Conservation (phyloP, 2,113 vertebrate species). For the Daphoenositta chrysoptera region DNA sequence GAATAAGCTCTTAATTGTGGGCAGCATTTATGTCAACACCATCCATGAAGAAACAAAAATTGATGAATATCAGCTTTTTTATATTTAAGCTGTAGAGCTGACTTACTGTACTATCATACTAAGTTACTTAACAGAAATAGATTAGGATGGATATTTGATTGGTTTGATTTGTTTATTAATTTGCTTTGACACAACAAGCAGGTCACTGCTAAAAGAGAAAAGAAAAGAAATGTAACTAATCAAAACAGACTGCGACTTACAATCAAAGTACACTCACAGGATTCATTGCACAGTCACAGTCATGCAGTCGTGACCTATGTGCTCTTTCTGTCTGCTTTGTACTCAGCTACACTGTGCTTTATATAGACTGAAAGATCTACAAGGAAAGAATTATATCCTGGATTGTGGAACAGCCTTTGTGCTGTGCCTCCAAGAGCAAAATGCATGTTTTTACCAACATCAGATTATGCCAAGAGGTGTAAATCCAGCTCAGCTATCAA, state of each 20-base stretch:
- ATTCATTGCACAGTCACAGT: not conserved
- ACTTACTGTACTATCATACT: not conserved
- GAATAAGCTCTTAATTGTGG: not conserved
- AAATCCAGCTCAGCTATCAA: slow-evolving; percentile 49
- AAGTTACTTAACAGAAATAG: not conserved
- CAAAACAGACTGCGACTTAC: not conserved
- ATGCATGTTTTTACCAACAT: not conserved
- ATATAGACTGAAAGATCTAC: not conserved
- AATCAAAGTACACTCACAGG: not conserved
- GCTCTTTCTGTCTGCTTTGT: slow-evolving; percentile 11
- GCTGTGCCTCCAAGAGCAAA: not conserved
- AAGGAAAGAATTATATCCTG: not conserved
- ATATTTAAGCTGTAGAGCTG: not conserved
- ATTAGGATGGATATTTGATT: not conserved
- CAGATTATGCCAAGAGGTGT: slow-evolving; percentile 34
- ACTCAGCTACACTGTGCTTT: not conserved
- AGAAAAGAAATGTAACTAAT: not conserved
- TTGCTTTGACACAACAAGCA: not conserved
- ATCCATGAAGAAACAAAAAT: not conserved
- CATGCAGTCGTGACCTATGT: not conserved
- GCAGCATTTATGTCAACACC: not conserved
- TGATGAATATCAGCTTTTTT: not conserved
- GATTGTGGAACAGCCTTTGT: not conserved
- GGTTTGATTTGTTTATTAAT: not conserved
- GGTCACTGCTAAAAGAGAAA: not conserved